These are phyloP conservation scores for Microcebus griseorufus DNA, from an alignment of 2,113 vertebrate genomes.

Conservation along the genomic window DNA sequence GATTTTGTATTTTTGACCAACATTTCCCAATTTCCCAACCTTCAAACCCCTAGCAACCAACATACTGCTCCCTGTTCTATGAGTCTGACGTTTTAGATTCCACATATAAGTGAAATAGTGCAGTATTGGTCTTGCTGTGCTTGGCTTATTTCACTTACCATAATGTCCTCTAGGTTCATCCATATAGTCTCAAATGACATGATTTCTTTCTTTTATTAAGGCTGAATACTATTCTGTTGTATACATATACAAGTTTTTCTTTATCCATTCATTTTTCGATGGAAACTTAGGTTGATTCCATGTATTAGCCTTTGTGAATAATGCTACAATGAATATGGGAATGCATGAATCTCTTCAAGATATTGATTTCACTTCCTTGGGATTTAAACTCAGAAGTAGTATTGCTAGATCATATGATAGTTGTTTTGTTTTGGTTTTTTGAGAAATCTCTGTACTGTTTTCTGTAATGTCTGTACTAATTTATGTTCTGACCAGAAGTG, in stretches of 20 bases:
- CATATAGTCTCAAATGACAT: not conserved
- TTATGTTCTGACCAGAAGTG: not conserved
- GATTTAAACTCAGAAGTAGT: not conserved
- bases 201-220: not conserved
- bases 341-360: not conserved
- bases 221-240: not conserved
- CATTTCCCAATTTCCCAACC: not conserved
- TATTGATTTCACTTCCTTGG: not conserved
- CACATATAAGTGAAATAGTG: not conserved
- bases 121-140: not conserved
- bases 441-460: not conserved
- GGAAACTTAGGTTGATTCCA: not conserved
- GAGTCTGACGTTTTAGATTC: not conserved
- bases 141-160: not conserved
- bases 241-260: not conserved
- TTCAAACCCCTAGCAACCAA: too few species aligned
- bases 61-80: too few species aligned
- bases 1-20: not conserved
- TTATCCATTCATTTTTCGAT: not conserved
- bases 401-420: not conserved
- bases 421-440: not conserved
- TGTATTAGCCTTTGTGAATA: not conserved
- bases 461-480: not conserved
- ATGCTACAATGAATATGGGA: not conserved
- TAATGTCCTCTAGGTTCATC: not conserved